Conservation (phyloP, 2,888 invertebrate genomes). For the Hedya salicella region DNA sequence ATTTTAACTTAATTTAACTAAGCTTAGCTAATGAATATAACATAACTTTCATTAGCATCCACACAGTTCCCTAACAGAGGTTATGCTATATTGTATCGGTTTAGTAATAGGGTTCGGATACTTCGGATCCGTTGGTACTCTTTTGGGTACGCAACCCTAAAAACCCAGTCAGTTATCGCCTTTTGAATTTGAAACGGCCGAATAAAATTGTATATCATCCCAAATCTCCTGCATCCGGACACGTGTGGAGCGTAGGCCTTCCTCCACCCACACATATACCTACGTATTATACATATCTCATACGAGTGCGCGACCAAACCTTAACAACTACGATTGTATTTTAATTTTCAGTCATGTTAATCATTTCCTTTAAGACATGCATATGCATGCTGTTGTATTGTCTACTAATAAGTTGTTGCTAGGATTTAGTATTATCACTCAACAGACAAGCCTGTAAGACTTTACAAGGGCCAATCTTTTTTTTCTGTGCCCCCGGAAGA, state of each 20-base stretch:
- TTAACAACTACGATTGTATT: conserved; percentile 51
- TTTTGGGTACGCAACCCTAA: no score
- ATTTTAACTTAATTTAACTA: no score
- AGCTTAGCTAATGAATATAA: no score
- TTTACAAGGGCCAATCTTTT: no score
- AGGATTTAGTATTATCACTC: no score
- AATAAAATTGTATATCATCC: conserved; percentile 47
- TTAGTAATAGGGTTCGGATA: no score
- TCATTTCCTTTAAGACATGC: conserved; percentile 39
- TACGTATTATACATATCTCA: not conserved
- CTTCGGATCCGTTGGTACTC: no score
- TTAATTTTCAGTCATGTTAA: conserved; percentile 47
- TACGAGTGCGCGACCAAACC: conserved; percentile 11
- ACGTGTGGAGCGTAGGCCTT: conserved; percentile 58
- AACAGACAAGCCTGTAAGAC: no score
- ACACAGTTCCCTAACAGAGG: no score
- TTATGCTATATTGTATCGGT: no score
- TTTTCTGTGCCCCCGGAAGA: no score
- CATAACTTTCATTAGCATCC: no score
- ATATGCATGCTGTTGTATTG: conserved; percentile 29
- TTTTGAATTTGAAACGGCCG: conserved; percentile 2
- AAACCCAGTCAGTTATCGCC: not conserved
- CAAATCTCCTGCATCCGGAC: conserved; percentile 57
- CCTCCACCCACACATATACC: conserved; percentile 48
- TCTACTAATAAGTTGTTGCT: conserved; percentile 2